phyloP scores from a whole-genome alignment of 64 coral and sea anemone species.

The Exaiptasia diaphana region DNA sequence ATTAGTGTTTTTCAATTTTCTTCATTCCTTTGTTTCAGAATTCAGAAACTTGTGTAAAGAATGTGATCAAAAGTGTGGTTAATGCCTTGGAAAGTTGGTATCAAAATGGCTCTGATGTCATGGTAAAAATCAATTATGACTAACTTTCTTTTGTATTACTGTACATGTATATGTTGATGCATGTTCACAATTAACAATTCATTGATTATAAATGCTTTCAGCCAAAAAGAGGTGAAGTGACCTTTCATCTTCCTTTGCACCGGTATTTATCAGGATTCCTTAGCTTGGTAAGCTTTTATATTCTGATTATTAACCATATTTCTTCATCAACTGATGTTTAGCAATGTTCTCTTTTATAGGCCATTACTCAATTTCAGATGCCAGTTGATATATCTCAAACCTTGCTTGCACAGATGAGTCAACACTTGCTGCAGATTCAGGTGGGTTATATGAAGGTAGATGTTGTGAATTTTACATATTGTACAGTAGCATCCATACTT shows the following conservation, averaged over 20 bases:
- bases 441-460: background rate
- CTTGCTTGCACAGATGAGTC: conserved; percentile 50
- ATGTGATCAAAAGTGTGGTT: no score
- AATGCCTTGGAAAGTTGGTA: no score
- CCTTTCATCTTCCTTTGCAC: conserved; percentile 89
- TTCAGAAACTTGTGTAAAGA: no score
- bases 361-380: conserved; percentile 79
- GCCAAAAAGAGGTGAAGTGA: conserved; percentile 87
- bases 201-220: background rate
- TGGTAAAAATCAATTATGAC: no score
- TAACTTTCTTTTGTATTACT: no score
- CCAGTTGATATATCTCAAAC: conserved; percentile 64
- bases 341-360: conserved; percentile 27
- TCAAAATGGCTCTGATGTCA: no score
- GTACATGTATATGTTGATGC: no score
- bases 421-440: conserved; percentile 86
- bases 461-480: background rate
- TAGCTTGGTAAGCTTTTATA: background rate
- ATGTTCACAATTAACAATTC: background rate
- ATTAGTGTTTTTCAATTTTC: no score
- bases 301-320: background rate
- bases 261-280: conserved; percentile 87
- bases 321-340: background rate
- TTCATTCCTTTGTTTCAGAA: no score
- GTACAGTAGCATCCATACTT: no score